These are phyloP conservation scores for Dioctria rufipes DNA, from an alignment of 2,888 invertebrate genomes.

Conservation along the genomic window DNA sequence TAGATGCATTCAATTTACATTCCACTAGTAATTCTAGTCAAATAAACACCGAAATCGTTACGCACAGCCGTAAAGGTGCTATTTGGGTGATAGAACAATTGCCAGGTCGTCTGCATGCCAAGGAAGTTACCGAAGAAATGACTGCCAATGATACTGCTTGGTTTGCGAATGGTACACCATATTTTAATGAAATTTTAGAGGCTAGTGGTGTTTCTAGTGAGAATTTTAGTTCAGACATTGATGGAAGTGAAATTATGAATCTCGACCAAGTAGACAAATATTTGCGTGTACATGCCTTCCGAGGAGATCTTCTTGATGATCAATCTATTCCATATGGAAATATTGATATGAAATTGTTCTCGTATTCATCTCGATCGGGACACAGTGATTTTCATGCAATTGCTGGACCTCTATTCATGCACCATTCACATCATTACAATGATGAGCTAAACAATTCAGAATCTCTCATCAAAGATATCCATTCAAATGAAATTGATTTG, in stretches of 20 bases:
- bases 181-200: slow-evolving; percentile 67
- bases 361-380: slow-evolving; percentile 67
- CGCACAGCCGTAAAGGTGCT: slow-evolving; percentile 67
- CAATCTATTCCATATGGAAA: slow-evolving; percentile 70
- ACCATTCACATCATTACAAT: background rate
- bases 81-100: slow-evolving; percentile 86
- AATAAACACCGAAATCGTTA: slow-evolving; percentile 51
- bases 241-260: slow-evolving; percentile 65
- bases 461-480: background rate
- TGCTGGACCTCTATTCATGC: slow-evolving; percentile 67
- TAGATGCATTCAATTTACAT: slow-evolving; percentile 65
- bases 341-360: slow-evolving; percentile 70
- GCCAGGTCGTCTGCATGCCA: slow-evolving; percentile 76
- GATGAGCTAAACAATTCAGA: background rate
- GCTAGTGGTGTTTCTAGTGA: slow-evolving; percentile 65
- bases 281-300: slow-evolving; percentile 67
- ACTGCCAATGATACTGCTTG: slow-evolving; percentile 69
- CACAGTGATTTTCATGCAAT: slow-evolving; percentile 69
- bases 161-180: slow-evolving; percentile 74
- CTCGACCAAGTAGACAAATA: slow-evolving; percentile 68
- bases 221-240: slow-evolving; percentile 63
- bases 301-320: slow-evolving; percentile 69
- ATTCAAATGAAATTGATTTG: slow-evolving; percentile 62
- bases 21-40: slow-evolving; percentile 62
- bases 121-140: slow-evolving; percentile 60